Evolutionary conservation across 1,140 invertebrate species (phyloP), one percentile per base, ranked within the genome.

Genomic region (Bombus confusus): DNA sequence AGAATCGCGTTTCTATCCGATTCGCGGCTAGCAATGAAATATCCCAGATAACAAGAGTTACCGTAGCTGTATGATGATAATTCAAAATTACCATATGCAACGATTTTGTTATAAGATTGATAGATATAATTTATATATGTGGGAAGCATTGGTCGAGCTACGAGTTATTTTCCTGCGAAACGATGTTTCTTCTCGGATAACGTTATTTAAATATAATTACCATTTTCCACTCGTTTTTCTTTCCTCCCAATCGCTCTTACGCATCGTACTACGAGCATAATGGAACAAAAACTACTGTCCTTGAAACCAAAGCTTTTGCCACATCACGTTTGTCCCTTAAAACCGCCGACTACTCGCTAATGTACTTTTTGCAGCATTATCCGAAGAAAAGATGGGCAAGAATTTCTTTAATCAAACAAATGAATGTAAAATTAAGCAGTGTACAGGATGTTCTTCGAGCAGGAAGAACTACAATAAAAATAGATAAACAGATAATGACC

Each of bases 311-410:
- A 69, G 34, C 68, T 69, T 69, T 39, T 69, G 68, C 68, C 8
- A 69, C 68, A 34, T 69, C 68, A 69, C 22, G 68, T 37, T 69
- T 69, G 68, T 39, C 34, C 34, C 68, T 69, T 69, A 69, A 69
- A 69, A 69, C 68, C 68, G 68, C 34, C 34, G 68, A 39, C 68
- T 39, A 69, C 68, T 37, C 68, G 68, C 31, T 31, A 69, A 39
- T 25, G 68, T 25, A 34, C 68, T 69, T 69, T 68, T 69, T 69
- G 68, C 31, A 0, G 22, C 66, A 34, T 68, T 34, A 68, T 68
- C 9, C 15, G 10, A 39, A 25, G 22, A 34, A 22, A 69, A 69
- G 68, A 39, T 39, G 22, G 22, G 22, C 10, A 69, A 39, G 68
- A 69, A 69, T 31, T 39, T 37, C 68, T 69, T 39, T 25, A 28